Evolutionary conservation across 2,888 invertebrate genomes (phyloP).

Genomic region (Mimachlamys varia): DNA sequence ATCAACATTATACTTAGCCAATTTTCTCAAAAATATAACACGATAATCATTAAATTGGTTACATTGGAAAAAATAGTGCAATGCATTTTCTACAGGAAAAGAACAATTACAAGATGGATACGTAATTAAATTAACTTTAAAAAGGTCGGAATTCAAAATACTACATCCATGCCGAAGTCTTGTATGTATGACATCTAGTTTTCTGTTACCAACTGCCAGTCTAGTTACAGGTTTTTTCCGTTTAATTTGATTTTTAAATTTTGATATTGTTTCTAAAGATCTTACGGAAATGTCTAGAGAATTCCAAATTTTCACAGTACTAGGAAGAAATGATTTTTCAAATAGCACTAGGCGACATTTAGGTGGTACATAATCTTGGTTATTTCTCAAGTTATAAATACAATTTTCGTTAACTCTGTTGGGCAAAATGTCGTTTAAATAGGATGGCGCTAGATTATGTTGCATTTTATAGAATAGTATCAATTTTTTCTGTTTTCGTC

Average conservation of each 20-base stretch:
- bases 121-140: not conserved
- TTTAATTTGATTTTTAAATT: not conserved
- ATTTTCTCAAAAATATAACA: not conserved
- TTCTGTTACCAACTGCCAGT: not conserved
- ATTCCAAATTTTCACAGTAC: conserved; percentile 25
- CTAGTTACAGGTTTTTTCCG: not conserved
- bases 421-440: not conserved
- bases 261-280: not conserved
- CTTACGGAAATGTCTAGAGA: not conserved
- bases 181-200: conserved; percentile 32
- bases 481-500: not conserved
- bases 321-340: conserved; percentile 18
- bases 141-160: conserved; percentile 38
- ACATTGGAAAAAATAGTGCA: too few species aligned
- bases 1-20: not conserved
- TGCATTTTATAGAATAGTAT: not conserved
- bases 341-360: not conserved
- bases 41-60: not conserved
- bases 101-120: not conserved
- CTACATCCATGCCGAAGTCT: conserved; percentile 35
- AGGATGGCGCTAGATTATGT: not conserved
- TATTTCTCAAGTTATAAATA: conserved; percentile 32
- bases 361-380: not conserved
- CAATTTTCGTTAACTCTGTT: not conserved
- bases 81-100: conserved; percentile 17